Evolutionary conservation across 2,797 vertebrate genomes (phyloP).

Genomic region (Salmo trutta): DNA sequence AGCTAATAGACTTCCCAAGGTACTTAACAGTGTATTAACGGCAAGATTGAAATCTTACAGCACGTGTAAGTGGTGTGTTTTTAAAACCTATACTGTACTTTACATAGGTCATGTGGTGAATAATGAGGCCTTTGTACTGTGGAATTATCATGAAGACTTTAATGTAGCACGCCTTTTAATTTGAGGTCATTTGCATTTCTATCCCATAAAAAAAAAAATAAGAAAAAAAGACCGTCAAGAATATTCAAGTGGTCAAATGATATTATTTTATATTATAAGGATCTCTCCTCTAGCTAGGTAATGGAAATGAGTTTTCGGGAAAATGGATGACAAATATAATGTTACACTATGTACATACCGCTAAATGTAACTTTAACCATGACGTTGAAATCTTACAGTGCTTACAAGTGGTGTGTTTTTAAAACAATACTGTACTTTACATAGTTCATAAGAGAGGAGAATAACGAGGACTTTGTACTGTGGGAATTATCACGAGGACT

Average conservation of each 20-base stretch:
- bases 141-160: not conserved
- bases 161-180: not conserved
- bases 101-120: not conserved
- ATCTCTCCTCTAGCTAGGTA: not conserved
- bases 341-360: too few species aligned
- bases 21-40: constrained; percentile 21
- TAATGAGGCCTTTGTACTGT: not conserved
- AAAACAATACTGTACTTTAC: not conserved
- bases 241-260: not conserved
- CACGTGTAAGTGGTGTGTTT: not conserved
- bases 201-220: not conserved
- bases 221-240: not conserved
- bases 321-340: not conserved
- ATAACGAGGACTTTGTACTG: not conserved
- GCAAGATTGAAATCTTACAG: not conserved
- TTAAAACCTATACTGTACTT: not conserved
- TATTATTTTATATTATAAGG: not conserved
- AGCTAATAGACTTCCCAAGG: constrained; percentile 55
- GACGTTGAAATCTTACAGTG: not conserved
- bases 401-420: not conserved
- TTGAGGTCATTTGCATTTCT: not conserved
- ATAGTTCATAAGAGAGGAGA: not conserved
- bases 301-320: not conserved
- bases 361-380: too few species aligned
- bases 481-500: not conserved